These are phyloP conservation scores for Cydia fagiglandana DNA, from an alignment of 1,140 invertebrate species.

Conservation along the genomic window DNA sequence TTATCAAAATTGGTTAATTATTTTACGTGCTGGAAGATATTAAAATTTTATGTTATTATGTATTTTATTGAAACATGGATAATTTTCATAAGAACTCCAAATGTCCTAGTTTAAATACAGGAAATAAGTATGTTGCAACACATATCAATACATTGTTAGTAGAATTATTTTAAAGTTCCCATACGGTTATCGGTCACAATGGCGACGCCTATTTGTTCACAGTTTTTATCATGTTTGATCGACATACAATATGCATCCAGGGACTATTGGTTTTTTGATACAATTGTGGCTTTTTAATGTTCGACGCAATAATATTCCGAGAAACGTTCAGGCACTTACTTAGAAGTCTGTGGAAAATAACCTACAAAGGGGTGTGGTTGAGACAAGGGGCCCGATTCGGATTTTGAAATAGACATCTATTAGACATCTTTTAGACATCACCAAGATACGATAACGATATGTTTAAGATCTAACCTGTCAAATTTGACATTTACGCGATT, in stretches of 20 bases:
- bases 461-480: too few relatives aligned
- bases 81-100: too few relatives aligned
- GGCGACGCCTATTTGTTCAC: constrained; percentile 51
- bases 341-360: neutral
- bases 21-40: too few relatives aligned
- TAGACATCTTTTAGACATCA: too few relatives aligned
- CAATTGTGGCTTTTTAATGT: neutral
- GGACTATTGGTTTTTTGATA: constrained; percentile 10
- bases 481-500: too few relatives aligned
- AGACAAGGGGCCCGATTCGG: too few relatives aligned
- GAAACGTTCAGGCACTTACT: neutral
- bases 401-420: too few relatives aligned
- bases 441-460: too few relatives aligned
- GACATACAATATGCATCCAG: constrained; percentile 32
- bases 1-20: too few relatives aligned
- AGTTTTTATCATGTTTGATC: constrained; percentile 56
- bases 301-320: constrained; percentile 2
- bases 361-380: too few relatives aligned
- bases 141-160: constrained; percentile 9
- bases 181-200: constrained; percentile 62
- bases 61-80: too few relatives aligned
- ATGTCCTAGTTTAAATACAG: neutral
- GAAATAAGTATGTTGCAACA: constrained; percentile 14
- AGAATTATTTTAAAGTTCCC: constrained; percentile 29
- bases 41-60: too few relatives aligned